Base-by-base conservation (phyloP, 1,140 invertebrate genomes). In the Zaprionus ghesquierei region DNA sequence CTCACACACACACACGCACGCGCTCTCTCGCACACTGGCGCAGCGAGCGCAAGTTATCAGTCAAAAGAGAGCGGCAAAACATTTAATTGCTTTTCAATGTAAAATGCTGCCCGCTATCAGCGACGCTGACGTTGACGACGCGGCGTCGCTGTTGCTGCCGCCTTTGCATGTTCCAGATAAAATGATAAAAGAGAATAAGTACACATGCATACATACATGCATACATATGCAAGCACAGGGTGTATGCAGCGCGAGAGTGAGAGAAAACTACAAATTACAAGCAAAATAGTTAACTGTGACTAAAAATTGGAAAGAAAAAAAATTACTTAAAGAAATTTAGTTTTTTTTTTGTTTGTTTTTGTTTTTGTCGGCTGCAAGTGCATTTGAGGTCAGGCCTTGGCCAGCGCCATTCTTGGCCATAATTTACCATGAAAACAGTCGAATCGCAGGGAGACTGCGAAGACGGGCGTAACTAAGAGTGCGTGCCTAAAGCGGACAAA, bases 1-100 rank as follows among this genome's bases (percentile, higher is more conserved):
- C 22, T 35, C 15, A 49, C 35, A 56, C 27, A 25, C 20, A 44
- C 18, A 58, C 33, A 62, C 20, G 38, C 18, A 41, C 35, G 29
- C 35, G n/a, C 35, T 41, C 35, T 41, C n/a, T 41, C 35, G n/a
- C 35, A 41, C 6, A 33, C 31, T 33, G 18, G 49, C 12, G 20
- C 20, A 29, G 54, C n/a, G n/a, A n/a, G n/a, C n/a, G 25, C 55
- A 22, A 61, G 55, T 75, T 81, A 81, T 81, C 80, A 76, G 62
- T 59, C 62, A 56, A 38, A 61, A 69, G 51, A 56, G 62, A 69
- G 63, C 56, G 35, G 53, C 65, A 29, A 74, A 68, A 69, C 70
- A 78, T 68, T 72, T 87, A 79, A 86, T 86, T 86, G 81, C 64
- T 81, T 81, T 86, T 79, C 78, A 86, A 81, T 86, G 71, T 77